Evolutionary conservation across 2,888 invertebrate species (phyloP).

Genomic region (Epirrhoe alternata): DNA sequence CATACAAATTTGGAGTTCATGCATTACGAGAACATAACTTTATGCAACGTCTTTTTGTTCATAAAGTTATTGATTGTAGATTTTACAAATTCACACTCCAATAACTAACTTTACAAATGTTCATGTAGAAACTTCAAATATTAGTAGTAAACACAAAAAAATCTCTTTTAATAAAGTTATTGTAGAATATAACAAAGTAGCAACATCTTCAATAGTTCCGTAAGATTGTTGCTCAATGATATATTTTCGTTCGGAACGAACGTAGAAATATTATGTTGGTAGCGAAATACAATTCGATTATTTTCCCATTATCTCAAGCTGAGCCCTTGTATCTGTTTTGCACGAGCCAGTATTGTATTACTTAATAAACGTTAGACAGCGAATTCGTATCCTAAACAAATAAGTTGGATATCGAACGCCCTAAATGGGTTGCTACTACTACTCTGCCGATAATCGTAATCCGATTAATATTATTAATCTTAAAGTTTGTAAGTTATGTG

Average conservation of each 20-base stretch:
- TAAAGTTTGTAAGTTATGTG: not conserved
- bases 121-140: too few relatives aligned
- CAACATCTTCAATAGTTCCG: not conserved
- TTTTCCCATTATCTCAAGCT: not conserved
- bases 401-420: constrained; percentile 41
- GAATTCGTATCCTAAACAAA: constrained; percentile 39
- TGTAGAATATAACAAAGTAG: too few relatives aligned
- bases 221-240: not conserved
- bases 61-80: too few relatives aligned
- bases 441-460: constrained; percentile 3
- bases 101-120: too few relatives aligned
- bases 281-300: not conserved
- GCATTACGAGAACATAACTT: too few relatives aligned
- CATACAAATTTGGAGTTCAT: too few relatives aligned
- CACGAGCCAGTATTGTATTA: constrained; percentile 13
- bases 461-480: not conserved
- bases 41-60: too few relatives aligned
- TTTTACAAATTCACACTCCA: too few relatives aligned
- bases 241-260: not conserved
- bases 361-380: constrained; percentile 19
- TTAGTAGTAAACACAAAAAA: too few relatives aligned
- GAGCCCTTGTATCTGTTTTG: constrained; percentile 11
- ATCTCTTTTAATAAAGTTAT: too few relatives aligned
- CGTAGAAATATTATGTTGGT: not conserved
- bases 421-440: constrained; percentile 37